Evolutionary conservation across 1,140 invertebrate genomes (phyloP), one percentile per base, ranked within the genome.

Genomic region (Drosophila suzukii): DNA sequence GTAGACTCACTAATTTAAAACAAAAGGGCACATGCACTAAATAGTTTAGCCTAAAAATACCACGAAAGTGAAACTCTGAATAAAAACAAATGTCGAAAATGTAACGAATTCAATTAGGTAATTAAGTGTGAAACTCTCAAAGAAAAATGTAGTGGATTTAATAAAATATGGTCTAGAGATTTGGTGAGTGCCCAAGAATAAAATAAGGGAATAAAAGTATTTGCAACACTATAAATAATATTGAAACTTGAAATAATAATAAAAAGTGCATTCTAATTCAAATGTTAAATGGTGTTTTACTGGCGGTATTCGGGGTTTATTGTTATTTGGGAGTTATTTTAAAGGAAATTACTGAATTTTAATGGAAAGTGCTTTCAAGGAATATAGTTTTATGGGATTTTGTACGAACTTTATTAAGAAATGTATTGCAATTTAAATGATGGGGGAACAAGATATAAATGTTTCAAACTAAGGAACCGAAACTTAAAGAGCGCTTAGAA

Each of bases 41-140:
- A 82, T 86, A 85, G 78, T 81, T 86, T 86, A 75, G 77, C 63
- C 59, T 61, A 81, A 67, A 75, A 85, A 80, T 73, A 81, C 71
- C 59, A 75, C 75, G 44, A 47, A 53, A 53, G 36, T 51, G 54
- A 43, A 63, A 55, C 44, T 63, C 34, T 15, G 50, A 54, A 66
- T 58, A 55, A 59, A 73, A 43, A 44, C 32, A 43, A 75, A 55
- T 83, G 71, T 81, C 78, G 73, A 68, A 68, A 81, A 53, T 77
- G 75, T 61, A 58, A 66, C 43, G 49, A 82, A 75, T 56, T 44
- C 57, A 55, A 70, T 55, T 66, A 70, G 58, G 44, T 61, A 71
- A 60, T 38, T 79, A 72, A 59, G 60, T 66, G 71, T 56, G 65
- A 57, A 67, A 75, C 55, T 62, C 50, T 71, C 67, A 71, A 71